Conservation (phyloP, 2,888 invertebrate genomes). For the Patella depressa region DNA sequence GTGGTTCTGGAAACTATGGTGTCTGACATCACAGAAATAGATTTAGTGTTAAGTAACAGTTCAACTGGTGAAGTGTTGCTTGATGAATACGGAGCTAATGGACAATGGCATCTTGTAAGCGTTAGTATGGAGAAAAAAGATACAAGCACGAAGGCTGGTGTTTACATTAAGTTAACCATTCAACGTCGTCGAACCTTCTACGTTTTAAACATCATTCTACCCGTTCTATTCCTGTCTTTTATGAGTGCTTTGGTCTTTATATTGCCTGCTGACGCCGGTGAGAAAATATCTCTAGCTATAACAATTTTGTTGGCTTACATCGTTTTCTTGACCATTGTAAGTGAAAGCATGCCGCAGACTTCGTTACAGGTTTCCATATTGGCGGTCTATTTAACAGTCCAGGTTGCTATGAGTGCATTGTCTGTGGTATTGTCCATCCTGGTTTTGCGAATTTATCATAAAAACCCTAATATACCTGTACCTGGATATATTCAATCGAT, state of each 20-base stretch:
- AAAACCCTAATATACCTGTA: slow-evolving; percentile 15
- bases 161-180: slow-evolving; percentile 22
- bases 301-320: slow-evolving; percentile 34
- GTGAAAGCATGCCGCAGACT: slow-evolving; percentile 31
- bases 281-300: slow-evolving; percentile 30
- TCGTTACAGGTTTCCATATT: slow-evolving; percentile 33
- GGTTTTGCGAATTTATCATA: slow-evolving; percentile 29
- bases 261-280: slow-evolving; percentile 33
- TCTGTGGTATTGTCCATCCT: slow-evolving; percentile 26
- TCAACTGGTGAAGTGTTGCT: slow-evolving; percentile 6
- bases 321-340: slow-evolving; percentile 36
- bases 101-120: slow-evolving; percentile 31
- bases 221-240: slow-evolving; percentile 28
- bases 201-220: slow-evolving; percentile 34
- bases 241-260: slow-evolving; percentile 32
- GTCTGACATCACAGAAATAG: slow-evolving; percentile 1
- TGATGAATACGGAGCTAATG: slow-evolving; percentile 20
- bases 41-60: background rate
- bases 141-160: background rate
- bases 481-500: background rate
- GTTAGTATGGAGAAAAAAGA: slow-evolving; percentile 6
- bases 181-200: slow-evolving; percentile 30
- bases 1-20: slow-evolving; percentile 13
- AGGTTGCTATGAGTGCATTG: slow-evolving; percentile 24
- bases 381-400: slow-evolving; percentile 24